Conservation (phyloP, 2,797 vertebrate genomes). For the Macropodus opercularis region DNA sequence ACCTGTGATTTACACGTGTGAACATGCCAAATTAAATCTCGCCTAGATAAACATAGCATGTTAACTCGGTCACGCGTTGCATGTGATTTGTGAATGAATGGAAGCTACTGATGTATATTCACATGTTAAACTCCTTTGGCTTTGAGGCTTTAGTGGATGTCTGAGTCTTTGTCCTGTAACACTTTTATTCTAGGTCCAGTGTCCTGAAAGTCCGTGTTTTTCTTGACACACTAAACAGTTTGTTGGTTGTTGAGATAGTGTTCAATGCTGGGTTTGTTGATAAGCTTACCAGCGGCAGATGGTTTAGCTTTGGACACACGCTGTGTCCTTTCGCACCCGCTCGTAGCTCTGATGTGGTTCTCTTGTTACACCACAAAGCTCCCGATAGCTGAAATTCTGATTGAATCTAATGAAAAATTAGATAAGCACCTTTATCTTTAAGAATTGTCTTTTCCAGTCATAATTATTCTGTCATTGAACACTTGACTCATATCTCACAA, state of each 20-base stretch:
- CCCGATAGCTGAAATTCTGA: constrained; percentile 6
- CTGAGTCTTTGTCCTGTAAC: not conserved
- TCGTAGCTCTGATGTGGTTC: constrained; percentile 44
- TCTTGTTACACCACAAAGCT: constrained; percentile 39
- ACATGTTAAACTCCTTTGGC: constrained; percentile 3
- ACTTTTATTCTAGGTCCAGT: not conserved
- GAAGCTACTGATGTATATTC: not conserved
- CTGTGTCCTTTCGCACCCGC: constrained; percentile 55
- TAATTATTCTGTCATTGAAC: constrained; percentile 8
- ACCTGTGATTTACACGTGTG: constrained; percentile 10
- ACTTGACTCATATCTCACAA: constrained; percentile 37
- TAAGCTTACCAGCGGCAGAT: constrained; percentile 56
- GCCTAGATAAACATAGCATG: not conserved
- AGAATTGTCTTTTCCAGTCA: constrained; percentile 11
- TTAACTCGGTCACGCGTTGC: constrained; percentile 1
- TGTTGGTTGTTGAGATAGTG: constrained; percentile 20
- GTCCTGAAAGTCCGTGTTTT: not conserved
- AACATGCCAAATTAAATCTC: constrained; percentile 5
- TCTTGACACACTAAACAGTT: constrained; percentile 5
- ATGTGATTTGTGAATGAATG: constrained; percentile 6
- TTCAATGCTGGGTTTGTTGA: constrained; percentile 12
- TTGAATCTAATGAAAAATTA: not conserved
- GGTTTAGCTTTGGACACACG: constrained; percentile 55
- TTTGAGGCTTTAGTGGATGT: not conserved
- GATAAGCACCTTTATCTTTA: not conserved